These are phyloP conservation scores for Aeoliscus strigatus DNA, from an alignment of 2,797 vertebrate genomes.

Conservation along the genomic window DNA sequence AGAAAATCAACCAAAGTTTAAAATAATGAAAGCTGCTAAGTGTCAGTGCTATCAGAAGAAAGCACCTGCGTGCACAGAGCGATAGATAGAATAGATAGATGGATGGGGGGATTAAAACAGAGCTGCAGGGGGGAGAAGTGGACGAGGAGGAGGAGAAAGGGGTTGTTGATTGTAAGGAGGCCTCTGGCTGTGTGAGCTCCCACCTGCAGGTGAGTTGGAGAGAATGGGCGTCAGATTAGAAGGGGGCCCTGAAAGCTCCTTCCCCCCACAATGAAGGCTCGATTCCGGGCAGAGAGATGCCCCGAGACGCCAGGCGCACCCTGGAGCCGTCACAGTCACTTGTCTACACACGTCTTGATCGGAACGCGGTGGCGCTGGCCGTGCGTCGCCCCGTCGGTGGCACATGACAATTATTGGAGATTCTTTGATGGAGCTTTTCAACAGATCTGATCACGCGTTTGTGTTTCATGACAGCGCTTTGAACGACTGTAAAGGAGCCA, in stretches of 20 bases:
- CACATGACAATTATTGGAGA: constrained; percentile 67
- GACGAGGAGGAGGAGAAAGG: constrained; percentile 2
- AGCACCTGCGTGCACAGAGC: constrained; percentile 49
- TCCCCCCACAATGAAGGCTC: constrained; percentile 68
- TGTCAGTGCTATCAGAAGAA: constrained; percentile 37
- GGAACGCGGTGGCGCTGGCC: constrained; percentile 34
- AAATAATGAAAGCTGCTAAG: constrained; percentile 44
- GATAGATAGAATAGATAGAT: constrained; percentile 47
- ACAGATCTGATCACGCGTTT: constrained; percentile 51
- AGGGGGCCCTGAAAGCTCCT: constrained; percentile 59
- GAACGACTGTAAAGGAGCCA: constrained; percentile 56
- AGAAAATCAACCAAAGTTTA: constrained; percentile 12
- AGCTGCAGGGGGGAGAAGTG: constrained; percentile 17
- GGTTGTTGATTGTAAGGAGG: constrained; percentile 50
- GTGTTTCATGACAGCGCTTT: constrained; percentile 57
- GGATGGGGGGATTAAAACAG: constrained; percentile 41
- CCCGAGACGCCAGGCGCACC: constrained; percentile 53
- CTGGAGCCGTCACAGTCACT: constrained; percentile 56
- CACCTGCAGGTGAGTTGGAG: constrained; percentile 69
- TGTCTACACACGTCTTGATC: constrained; percentile 35
- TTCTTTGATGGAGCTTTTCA: constrained; percentile 66
- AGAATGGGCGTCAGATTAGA: constrained; percentile 72
- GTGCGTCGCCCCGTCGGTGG: constrained; percentile 47
- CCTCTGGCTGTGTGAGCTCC: constrained; percentile 57
- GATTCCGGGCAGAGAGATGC: constrained; percentile 64